These are phyloP conservation scores for Propithecus perrieri DNA, from an alignment of 2,797 vertebrate genomes.

Conservation along the genomic window DNA sequence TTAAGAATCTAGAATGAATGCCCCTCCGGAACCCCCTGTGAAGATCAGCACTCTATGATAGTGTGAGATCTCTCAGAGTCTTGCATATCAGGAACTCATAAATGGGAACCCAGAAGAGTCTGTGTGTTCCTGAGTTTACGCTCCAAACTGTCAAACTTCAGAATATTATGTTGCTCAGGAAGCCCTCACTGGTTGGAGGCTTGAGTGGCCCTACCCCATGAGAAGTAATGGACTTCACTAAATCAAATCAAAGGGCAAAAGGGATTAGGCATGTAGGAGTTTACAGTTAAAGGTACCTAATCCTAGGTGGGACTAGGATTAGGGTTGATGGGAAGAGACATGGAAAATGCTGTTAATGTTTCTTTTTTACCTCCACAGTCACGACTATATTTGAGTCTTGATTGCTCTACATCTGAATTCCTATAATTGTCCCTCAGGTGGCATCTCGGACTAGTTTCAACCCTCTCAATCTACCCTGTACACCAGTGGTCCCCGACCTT, in stretches of 20 bases:
- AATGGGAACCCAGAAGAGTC: background rate
- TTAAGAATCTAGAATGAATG: background rate
- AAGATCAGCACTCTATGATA: background rate
- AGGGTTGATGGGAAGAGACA: background rate
- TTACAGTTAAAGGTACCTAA: background rate
- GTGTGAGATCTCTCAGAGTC: background rate
- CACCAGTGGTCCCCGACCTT: background rate
- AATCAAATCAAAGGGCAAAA: background rate
- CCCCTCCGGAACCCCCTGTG: background rate
- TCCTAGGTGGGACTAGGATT: background rate
- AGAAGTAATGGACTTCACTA: background rate
- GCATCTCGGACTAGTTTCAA: background rate
- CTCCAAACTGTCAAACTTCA: background rate
- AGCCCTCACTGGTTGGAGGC: background rate
- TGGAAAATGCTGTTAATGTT: background rate
- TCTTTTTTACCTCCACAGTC: background rate
- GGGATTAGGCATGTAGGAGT: background rate
- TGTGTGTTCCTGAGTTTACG: constrained; percentile 10
- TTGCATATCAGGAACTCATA: background rate
- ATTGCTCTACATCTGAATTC: background rate
- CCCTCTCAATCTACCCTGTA: background rate
- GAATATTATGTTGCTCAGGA: background rate
- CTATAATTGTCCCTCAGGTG: background rate
- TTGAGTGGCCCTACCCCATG: background rate
- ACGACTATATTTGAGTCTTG: background rate